These are phyloP conservation scores for Congeria kusceri DNA, from an alignment of 2,888 invertebrate genomes.

Conservation along the genomic window DNA sequence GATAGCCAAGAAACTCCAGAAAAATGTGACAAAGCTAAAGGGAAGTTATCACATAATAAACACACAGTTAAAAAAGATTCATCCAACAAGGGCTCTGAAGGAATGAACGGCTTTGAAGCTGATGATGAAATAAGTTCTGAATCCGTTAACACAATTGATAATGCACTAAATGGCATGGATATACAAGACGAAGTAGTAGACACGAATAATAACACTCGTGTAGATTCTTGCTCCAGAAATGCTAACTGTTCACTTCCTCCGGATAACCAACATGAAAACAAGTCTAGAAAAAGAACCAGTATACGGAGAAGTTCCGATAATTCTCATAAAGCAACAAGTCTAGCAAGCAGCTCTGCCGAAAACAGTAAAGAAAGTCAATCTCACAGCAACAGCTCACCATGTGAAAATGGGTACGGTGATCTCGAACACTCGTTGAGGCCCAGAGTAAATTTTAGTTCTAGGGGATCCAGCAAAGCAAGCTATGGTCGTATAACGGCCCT, in stretches of 20 bases:
- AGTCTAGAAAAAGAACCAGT: not conserved
- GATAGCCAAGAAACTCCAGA: conserved; percentile 12
- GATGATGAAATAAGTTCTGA: conserved; percentile 40
- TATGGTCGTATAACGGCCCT: conserved; percentile 59
- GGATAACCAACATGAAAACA: conserved; percentile 1
- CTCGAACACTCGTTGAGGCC: not conserved
- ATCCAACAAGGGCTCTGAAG: not conserved
- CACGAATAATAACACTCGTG: conserved; percentile 29
- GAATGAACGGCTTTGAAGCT: conserved; percentile 29
- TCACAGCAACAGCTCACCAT: too few relatives aligned
- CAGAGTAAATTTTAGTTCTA: conserved; percentile 4
- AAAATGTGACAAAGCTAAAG: not conserved
- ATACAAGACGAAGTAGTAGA: conserved; percentile 12
- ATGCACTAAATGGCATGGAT: conserved; percentile 1
- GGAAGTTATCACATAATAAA: not conserved
- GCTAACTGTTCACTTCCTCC: conserved; percentile 12
- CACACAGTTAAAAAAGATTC: not conserved
- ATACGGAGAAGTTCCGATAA: too few relatives aligned
- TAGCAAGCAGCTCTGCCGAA: too few relatives aligned
- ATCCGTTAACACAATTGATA: conserved; percentile 11
- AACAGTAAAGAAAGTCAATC: too few relatives aligned
- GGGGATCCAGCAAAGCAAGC: conserved; percentile 53
- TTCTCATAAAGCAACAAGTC: too few relatives aligned
- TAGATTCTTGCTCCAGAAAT: too few relatives aligned
- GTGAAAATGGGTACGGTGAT: too few relatives aligned